Evolutionary conservation across 2,888 invertebrate species (phyloP), one percentile per base, ranked within the genome.

Genomic region (Heliothis peltigera): DNA sequence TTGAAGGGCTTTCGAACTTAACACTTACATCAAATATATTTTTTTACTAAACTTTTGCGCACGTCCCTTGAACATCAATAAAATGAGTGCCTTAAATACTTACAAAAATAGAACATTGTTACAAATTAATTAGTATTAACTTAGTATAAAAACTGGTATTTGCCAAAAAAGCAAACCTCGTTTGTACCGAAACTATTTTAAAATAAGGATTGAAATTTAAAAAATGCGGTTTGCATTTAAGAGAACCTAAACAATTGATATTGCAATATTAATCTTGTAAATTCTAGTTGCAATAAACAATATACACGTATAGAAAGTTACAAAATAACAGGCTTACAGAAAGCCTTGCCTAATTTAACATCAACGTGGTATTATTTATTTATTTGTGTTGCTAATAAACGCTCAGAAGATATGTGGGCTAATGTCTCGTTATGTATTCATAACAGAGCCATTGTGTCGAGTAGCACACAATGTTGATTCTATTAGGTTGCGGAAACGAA

Each of bases 361-460:
- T 54, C 22, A 4, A 28, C 21, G 43, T 4, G 48, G n/a, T 51
- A 54, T 68, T 64, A 85, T 66, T 66, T 84, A 85, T 66, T 66
- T 84, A 89, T 90, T 89, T 90, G 87, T 91, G 80, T 83, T 84
- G 87, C 86, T 90, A 92, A 91, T 91, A 91, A 90, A 89, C 88
- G 84, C 82, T 85, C 83, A 79, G 83, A 88, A 87, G 87, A 89
- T 88, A 88, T 87, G 88, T 87, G 85, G 87, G 88, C 89, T 91
- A 90, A 92, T 92, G 85, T 86, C 88, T 91, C 88, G 89, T 92
- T 92, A 92, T 78, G 88, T 91, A 92, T 92, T 92, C 92, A 92
- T 91, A 91, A 88, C 92, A 84, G 86, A 86, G 82, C 84, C 84
- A 91, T 91, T 92, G 92, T 91, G 87, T 87, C 82, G 87, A 89